These are phyloP conservation scores for Perizoma affinitatum DNA, from an alignment of 2,888 invertebrate genomes.

Conservation along the genomic window DNA sequence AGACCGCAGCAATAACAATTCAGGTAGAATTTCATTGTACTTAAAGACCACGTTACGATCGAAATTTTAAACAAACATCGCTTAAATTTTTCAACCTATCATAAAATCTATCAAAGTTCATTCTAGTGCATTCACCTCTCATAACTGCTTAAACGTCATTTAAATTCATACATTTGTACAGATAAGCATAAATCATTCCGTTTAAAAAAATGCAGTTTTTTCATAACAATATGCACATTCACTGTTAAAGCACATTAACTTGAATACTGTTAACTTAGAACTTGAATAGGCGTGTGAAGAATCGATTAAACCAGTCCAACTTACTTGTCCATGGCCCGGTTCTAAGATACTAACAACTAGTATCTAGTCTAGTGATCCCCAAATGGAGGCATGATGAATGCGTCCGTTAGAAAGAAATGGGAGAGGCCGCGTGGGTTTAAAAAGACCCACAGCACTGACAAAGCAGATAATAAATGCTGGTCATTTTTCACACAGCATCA, in stretches of 20 bases:
- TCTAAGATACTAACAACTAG: constrained; percentile 24
- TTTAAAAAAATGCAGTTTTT: constrained; percentile 20
- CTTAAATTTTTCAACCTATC: background rate
- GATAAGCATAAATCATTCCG: constrained; percentile 22
- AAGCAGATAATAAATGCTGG: no score
- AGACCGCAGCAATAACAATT: no score
- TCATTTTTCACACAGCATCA: no score
- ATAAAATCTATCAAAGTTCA: constrained; percentile 19
- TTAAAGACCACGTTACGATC: no score
- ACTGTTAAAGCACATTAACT: constrained; percentile 12
- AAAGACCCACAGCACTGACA: no score
- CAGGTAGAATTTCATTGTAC: no score
- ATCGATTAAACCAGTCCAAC: no score
- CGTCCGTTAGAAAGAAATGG: constrained; percentile 11
- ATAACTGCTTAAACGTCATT: constrained; percentile 14
- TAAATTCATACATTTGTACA: constrained; percentile 18
- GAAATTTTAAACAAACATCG: background rate
- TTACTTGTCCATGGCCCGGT: no score
- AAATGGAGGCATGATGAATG: constrained; percentile 27
- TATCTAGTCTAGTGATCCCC: constrained; percentile 18
- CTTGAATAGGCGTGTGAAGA: background rate
- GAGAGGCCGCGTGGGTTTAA: constrained; percentile 3
- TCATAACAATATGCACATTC: constrained; percentile 18
- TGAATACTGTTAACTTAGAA: background rate
- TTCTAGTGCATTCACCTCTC: constrained; percentile 23